Evolutionary conservation across 2,888 invertebrate genomes (phyloP).

Genomic region (Andrena hattorfiana): DNA sequence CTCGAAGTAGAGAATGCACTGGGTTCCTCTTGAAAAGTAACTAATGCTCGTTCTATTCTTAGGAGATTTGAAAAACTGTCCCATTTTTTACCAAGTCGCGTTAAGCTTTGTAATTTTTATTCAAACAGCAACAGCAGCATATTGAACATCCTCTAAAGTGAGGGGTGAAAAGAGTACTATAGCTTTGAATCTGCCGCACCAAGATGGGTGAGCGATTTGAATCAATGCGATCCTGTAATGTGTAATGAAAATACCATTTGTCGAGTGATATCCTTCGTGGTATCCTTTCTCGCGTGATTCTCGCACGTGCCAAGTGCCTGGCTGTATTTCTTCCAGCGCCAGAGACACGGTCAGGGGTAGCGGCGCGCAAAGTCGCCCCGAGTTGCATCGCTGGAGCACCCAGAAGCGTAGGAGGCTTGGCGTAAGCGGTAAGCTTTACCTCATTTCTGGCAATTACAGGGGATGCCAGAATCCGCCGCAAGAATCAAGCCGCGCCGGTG

Average conservation of each 20-base stretch:
- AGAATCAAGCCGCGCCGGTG: conserved; percentile 81
- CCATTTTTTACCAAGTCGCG: too few relatives aligned
- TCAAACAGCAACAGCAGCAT: too few relatives aligned
- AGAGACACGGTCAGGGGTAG: conserved; percentile 32
- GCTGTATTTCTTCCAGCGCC: conserved; percentile 7
- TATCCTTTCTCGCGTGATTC: background rate
- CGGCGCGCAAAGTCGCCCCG: conserved; percentile 63
- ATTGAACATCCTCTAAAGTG: too few relatives aligned
- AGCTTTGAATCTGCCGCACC: background rate
- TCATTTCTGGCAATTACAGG: conserved; percentile 84
- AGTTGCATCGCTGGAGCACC: conserved; percentile 65
- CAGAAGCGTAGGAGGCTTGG: conserved; percentile 75
- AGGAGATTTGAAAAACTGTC: background rate
- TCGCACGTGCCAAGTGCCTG: conserved; percentile 19
- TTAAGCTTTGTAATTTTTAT: too few relatives aligned
- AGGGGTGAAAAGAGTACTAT: too few relatives aligned
- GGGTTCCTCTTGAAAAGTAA: too few relatives aligned
- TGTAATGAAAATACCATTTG: background rate
- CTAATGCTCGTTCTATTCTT: background rate
- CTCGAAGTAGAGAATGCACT: background rate
- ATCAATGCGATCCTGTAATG: background rate
- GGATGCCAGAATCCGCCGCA: conserved; percentile 84
- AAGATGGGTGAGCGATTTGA: background rate
- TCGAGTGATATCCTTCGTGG: background rate
- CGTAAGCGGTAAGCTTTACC: conserved; percentile 82